Evolutionary conservation across 2,113 vertebrate genomes (phyloP).

Genomic region (Oreocharis arfaki): DNA sequence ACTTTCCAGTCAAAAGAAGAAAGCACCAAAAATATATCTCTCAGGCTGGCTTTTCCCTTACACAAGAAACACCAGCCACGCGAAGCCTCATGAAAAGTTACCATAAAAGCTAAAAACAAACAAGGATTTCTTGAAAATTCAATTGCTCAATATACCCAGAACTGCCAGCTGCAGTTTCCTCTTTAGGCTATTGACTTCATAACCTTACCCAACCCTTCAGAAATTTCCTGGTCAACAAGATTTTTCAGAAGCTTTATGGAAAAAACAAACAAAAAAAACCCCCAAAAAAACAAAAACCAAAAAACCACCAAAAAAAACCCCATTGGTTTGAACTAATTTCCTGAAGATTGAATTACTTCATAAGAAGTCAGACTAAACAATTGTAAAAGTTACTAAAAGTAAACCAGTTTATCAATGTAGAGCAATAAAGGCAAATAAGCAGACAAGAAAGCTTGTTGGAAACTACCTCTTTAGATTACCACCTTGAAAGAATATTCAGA

Average conservation of each 20-base stretch:
- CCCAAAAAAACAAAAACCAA: not conserved
- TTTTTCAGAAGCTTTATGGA: not conserved
- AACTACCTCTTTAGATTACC: not conserved
- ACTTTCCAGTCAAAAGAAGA: not conserved
- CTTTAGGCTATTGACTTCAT: conserved; percentile 32
- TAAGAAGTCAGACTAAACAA: conserved; percentile 23
- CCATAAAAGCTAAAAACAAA: conserved; percentile 38
- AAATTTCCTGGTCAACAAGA: conserved; percentile 47
- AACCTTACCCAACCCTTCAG: conserved; percentile 32
- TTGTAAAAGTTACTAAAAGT: not conserved
- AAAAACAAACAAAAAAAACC: not conserved
- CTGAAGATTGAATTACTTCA: not conserved
- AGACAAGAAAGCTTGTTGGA: not conserved
- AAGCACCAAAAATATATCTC: not conserved
- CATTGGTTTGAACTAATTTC: not conserved
- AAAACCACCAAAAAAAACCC: no score
- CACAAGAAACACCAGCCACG: not conserved
- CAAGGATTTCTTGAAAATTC: conserved; percentile 33
- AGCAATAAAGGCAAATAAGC: not conserved
- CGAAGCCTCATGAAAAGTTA: not conserved
- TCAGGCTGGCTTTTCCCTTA: not conserved
- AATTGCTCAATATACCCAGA: conserved; percentile 41
- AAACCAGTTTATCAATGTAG: not conserved
- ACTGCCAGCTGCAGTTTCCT: conserved; percentile 31
- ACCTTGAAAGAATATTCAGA: not conserved